Evolutionary conservation across 1,140 invertebrate species (phyloP).

Genomic region (Diachasma alloeum): DNA sequence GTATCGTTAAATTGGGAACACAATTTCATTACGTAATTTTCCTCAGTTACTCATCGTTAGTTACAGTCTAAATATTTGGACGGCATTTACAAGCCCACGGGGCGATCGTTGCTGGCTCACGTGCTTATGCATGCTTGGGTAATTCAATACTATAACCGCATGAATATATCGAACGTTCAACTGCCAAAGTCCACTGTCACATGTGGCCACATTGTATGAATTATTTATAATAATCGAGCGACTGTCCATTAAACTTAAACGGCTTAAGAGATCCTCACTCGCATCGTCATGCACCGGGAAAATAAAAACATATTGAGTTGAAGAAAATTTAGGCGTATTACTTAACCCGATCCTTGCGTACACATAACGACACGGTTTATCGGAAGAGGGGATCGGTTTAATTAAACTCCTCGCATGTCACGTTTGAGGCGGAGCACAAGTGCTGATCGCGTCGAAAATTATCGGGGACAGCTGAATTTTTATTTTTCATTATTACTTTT

Average conservation of each 20-base stretch:
- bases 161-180: slow-evolving; percentile 12
- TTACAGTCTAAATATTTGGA: background rate
- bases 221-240: slow-evolving; percentile 2
- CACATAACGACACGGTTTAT: slow-evolving; percentile 9
- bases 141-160: slow-evolving; percentile 11
- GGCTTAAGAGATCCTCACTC: background rate
- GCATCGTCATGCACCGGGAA: background rate
- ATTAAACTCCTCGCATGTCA: slow-evolving; percentile 25
- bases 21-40: background rate
- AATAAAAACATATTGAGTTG: background rate
- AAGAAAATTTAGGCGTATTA: slow-evolving; percentile 15
- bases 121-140: background rate
- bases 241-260: slow-evolving; percentile 1
- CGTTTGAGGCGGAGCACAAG: slow-evolving; percentile 19
- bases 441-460: slow-evolving; percentile 26
- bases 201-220: slow-evolving; percentile 16
- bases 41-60: background rate
- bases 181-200: slow-evolving; percentile 23
- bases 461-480: slow-evolving; percentile 20
- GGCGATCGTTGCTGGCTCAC: background rate
- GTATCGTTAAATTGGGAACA: background rate
- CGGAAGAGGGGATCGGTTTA: slow-evolving; percentile 25
- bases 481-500: background rate
- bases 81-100: background rate
- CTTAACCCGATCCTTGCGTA: background rate